A percentile compares a stretch with the other conserved stretches of the same genome.
These are phyloP conservation scores for Bradypodion pumilum DNA, from an alignment of 2,797 vertebrate genomes.

Conservation along the genomic window DNA sequence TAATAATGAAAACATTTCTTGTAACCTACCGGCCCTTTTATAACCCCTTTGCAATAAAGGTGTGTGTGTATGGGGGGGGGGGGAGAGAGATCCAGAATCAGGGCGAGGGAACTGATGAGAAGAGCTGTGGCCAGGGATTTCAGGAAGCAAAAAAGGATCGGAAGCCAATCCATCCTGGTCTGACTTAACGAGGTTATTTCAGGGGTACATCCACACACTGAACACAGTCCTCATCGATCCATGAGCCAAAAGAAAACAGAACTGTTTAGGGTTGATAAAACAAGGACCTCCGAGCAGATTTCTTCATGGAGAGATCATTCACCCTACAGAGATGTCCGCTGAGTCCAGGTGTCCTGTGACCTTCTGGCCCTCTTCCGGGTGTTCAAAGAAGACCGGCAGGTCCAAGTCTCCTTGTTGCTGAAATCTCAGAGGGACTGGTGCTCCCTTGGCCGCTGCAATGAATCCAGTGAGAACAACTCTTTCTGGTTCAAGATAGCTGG, in stretches of 20 bases:
- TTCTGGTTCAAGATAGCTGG: background rate
- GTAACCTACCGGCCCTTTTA: background rate
- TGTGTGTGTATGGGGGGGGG: too few relatives aligned
- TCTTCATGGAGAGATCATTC: background rate
- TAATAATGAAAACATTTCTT: constrained; percentile 14
- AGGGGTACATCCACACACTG: background rate
- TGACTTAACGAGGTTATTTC: background rate
- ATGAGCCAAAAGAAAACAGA: background rate
- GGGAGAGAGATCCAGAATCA: background rate
- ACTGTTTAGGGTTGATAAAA: background rate
- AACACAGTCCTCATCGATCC: background rate
- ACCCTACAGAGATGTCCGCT: too few relatives aligned
- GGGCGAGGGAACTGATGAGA: too few relatives aligned
- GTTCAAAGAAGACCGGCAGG: background rate
- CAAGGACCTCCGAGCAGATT: background rate
- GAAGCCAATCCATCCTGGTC: background rate
- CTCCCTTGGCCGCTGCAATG: background rate
- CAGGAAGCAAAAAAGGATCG: rapidly evolving
- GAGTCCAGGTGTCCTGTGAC: too few relatives aligned
- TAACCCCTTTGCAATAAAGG: constrained; percentile 19
- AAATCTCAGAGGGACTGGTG: background rate
- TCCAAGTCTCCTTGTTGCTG: too few relatives aligned
- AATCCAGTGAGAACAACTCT: background rate
- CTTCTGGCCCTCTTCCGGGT: background rate
- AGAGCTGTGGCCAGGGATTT: too few relatives aligned